phyloP scores from a whole-genome alignment of 2,113 vertebrate genomes.

The Poicephalus meyeri region DNA sequence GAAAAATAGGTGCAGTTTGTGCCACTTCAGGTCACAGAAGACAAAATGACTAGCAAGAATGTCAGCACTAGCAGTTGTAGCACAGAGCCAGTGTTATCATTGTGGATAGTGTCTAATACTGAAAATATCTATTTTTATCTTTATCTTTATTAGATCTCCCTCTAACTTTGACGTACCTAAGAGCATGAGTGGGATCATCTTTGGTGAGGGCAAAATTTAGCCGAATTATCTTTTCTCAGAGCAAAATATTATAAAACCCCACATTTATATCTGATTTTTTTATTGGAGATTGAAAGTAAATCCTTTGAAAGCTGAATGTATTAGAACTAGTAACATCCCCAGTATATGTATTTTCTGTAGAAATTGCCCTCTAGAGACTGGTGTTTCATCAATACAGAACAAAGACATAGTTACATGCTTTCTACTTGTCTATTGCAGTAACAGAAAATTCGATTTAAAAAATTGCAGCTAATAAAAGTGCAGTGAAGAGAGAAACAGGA shows the following conservation, averaged over 20 bases:
- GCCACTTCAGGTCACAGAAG: not conserved
- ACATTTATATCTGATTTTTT: not conserved
- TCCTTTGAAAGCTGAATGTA: not conserved
- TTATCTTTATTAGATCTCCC: not conserved
- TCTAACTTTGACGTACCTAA: not conserved
- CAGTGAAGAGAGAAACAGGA: not conserved
- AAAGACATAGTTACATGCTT: not conserved
- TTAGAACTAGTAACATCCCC: not conserved
- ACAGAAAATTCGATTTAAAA: constrained; percentile 27
- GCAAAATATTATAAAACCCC: not conserved
- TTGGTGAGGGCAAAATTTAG: not conserved
- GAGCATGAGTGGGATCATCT: not conserved
- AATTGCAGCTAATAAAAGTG: not conserved
- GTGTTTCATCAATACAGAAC: not conserved
- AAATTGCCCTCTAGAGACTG: not conserved
- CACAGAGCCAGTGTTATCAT: not conserved
- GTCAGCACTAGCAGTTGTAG: not conserved
- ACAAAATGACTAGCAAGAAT: not conserved
- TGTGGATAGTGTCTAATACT: not conserved
- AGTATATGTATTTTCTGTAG: not conserved
- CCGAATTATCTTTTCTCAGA: not conserved
- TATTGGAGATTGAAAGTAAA: not conserved
- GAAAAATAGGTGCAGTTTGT: not conserved
- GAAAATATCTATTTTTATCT: not conserved
- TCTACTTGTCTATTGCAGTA: not conserved